Base-by-base conservation (phyloP, 37 sponge, comb jelly and placozoan genomes). In the Ianthella basta region DNA sequence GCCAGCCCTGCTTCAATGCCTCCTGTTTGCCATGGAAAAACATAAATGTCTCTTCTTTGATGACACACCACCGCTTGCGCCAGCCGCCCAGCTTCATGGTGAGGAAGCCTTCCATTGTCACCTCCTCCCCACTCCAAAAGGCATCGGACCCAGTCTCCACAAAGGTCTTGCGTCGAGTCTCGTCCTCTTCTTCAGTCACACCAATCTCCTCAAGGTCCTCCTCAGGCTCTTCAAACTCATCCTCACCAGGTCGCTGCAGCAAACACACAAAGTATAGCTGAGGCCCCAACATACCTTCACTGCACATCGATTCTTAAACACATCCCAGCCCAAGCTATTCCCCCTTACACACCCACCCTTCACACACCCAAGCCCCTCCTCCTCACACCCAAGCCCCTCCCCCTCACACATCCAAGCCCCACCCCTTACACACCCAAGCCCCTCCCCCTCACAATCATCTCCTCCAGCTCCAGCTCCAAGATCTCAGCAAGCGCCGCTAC, bases 1-100 rank as follows among this genome's bases (percentile, higher is more conserved):
- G 72, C 95, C 95, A 97, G 40, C 98, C 98, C 74, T 93, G 91
- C 60, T 91, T 96, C 40, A 96, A 85, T 72, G 91, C 89, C 50
- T 96, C 96, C 86, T 92, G 95, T 39, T 88, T 91, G 67, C 77
- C 74, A 56, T 86, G 84, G 89, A 98, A 98, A 73, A 89, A 96
- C 89, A 95, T 87, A 77, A 98, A 81, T 0, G 91, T 91, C 60
- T 95, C 96, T 37, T 91, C 91, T 15, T 86, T 82, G 59, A 98
- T 72, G 53, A 98, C 86, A 34, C 91, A 87, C 92, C 94, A 98
- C 70, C 92, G 85, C 25, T 88, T 82, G 80, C 91, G 95, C 95
- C 95, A 95, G 16, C 88, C 72, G 55, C 74, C 40, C 23, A 44
- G 86, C 80, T 92, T 94, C 80, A 94, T 83, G 8, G 30, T 34